Evolutionary conservation across 2,888 invertebrate species (phyloP).

Genomic region (Stenotaenia linearis): DNA sequence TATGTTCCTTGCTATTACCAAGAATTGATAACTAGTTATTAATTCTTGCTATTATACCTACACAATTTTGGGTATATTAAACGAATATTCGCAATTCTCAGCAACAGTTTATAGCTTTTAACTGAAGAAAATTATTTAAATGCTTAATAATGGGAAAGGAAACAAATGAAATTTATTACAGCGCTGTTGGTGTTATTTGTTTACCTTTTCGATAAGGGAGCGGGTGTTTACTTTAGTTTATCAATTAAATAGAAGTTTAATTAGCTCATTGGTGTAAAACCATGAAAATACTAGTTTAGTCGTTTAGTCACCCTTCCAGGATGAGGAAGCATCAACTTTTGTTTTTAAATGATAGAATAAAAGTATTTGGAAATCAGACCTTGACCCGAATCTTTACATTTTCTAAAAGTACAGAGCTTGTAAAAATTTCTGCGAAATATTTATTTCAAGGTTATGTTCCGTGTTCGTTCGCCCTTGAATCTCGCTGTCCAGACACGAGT

Average conservation of each 20-base stretch:
- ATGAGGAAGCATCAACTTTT: neutral
- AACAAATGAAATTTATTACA: too few species aligned
- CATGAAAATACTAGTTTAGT: neutral
- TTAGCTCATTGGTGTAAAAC: neutral
- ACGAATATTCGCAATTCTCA: too few species aligned
- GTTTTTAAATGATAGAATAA: neutral
- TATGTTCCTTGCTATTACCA: too few species aligned
- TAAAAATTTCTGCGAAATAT: neutral
- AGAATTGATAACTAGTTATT: too few species aligned
- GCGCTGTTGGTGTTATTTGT: too few species aligned
- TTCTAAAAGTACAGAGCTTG: neutral
- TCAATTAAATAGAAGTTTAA: neutral
- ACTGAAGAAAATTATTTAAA: too few species aligned
- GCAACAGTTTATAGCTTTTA: too few species aligned
- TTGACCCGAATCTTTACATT: neutral
- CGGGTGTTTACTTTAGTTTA: neutral
- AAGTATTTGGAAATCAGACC: neutral
- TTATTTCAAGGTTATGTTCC: neutral
- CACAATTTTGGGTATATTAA: too few species aligned
- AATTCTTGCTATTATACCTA: too few species aligned
- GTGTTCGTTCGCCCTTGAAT: neutral
- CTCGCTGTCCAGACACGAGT: neutral
- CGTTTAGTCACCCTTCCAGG: neutral
- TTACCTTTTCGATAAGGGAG: too few species aligned
- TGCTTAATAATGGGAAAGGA: too few species aligned